Conservation (phyloP, 2,797 vertebrate genomes). For the Lepus townsendii region DNA sequence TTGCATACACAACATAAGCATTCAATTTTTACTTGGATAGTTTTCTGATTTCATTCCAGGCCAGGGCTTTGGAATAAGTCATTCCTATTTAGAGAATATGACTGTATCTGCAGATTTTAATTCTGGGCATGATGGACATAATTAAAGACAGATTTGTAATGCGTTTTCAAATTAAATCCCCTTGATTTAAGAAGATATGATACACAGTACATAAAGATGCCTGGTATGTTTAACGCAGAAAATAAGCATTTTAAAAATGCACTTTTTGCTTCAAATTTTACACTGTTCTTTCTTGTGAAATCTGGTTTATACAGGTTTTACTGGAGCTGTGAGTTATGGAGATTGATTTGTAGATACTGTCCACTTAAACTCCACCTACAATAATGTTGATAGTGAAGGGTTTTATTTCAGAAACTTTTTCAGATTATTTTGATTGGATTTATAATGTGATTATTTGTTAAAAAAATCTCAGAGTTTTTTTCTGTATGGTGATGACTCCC, state of each 20-base stretch:
- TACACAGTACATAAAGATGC: fast-evolving
- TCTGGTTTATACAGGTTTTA: neutral
- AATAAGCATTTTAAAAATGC: neutral
- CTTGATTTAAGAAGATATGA: neutral
- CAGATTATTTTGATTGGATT: neutral
- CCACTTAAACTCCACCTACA: neutral
- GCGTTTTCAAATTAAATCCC: neutral
- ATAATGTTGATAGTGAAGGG: neutral
- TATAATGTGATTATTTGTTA: neutral
- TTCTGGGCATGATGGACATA: neutral
- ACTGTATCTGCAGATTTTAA: constrained; percentile 35
- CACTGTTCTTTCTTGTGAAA: neutral
- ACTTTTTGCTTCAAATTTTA: neutral
- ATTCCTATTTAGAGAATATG: constrained; percentile 21
- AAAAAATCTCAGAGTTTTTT: neutral
- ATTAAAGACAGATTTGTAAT: constrained; percentile 1
- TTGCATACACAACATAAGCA: constrained; percentile 44
- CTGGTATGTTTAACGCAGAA: neutral
- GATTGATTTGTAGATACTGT: neutral
- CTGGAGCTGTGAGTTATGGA: neutral
- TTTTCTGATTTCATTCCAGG: constrained; percentile 55
- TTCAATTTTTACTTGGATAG: constrained; percentile 56
- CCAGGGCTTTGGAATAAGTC: constrained; percentile 31
- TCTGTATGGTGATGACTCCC: neutral
- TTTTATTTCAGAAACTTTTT: neutral